Conservation (phyloP, 2,888 invertebrate species). For the Axea sp. region DNA sequence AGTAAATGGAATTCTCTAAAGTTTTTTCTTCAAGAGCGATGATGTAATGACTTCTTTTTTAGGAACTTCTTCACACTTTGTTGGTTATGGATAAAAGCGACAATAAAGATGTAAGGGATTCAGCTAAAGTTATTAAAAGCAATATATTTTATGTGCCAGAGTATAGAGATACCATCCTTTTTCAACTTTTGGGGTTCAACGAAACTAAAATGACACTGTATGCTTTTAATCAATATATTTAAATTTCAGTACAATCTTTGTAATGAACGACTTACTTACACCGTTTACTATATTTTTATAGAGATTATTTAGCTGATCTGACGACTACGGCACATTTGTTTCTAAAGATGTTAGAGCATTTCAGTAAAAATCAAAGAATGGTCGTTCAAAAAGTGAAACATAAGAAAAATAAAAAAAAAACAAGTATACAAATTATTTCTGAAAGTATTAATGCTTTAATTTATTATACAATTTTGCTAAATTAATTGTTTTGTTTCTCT, state of each 20-base stretch:
- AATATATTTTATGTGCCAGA: slow-evolving; percentile 96
- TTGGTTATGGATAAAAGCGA: slow-evolving; percentile 88
- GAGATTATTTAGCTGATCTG: slow-evolving; percentile 91
- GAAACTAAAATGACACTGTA: slow-evolving; percentile 87
- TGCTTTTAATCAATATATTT: slow-evolving; percentile 68
- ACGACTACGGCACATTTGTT: slow-evolving; percentile 94
- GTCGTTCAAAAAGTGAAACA: slow-evolving; percentile 86
- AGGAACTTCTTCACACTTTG: slow-evolving; percentile 92
- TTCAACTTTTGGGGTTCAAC: slow-evolving; percentile 90
- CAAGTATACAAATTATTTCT: slow-evolving; percentile 65
- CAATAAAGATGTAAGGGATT: slow-evolving; percentile 86
- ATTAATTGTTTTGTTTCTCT: not conserved
- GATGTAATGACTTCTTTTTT: slow-evolving; percentile 68
- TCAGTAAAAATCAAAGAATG: slow-evolving; percentile 79
- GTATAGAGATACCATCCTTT: slow-evolving; percentile 93
- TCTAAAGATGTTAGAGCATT: slow-evolving; percentile 91
- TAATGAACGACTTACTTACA: too few relatives aligned
- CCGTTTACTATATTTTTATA: slow-evolving; percentile 74
- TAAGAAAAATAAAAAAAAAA: slow-evolving; percentile 67
- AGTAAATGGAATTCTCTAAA: slow-evolving; percentile 48
- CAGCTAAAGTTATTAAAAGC: slow-evolving; percentile 92
- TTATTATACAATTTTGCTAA: not conserved
- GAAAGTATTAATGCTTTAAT: slow-evolving; percentile 1
- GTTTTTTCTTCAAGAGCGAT: slow-evolving; percentile 9
- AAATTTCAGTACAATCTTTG: not conserved